Percentiles rank a stretch among this genome's conserved stretches.
phyloP scores from a whole-genome alignment of 2,888 invertebrate species.

The Eurois occulta region DNA sequence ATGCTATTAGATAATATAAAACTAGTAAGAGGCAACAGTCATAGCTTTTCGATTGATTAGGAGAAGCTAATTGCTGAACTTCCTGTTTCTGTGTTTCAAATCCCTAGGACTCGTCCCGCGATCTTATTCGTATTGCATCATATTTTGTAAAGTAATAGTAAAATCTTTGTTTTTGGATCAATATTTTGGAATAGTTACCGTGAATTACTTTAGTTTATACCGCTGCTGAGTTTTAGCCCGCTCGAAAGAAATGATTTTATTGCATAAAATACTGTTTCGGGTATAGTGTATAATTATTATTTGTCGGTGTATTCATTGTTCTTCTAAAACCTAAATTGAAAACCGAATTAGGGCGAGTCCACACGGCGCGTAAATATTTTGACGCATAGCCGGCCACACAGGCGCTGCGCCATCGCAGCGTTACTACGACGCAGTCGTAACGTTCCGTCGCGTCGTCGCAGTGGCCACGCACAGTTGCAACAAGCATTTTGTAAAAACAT shows the following conservation, averaged over 20 bases:
- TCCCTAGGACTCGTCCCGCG: not conserved
- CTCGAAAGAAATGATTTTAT: not conserved
- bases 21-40: not conserved
- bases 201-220: not conserved
- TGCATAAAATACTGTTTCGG: not conserved
- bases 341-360: too few relatives aligned
- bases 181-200: not conserved
- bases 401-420: too few relatives aligned
- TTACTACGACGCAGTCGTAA: too few relatives aligned
- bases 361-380: too few relatives aligned
- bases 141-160: not conserved
- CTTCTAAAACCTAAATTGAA: too few relatives aligned
- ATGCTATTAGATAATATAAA: not conserved
- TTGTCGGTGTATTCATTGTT: too few relatives aligned
- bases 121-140: not conserved
- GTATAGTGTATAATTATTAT: not conserved
- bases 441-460: too few relatives aligned
- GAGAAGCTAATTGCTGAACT: not conserved
- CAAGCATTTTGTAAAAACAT: too few relatives aligned
- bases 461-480: too few relatives aligned
- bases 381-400: too few relatives aligned
- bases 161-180: too few relatives aligned
- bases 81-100: not conserved
- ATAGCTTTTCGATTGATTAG: not conserved
- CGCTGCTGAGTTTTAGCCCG: too few relatives aligned